Conservation (phyloP, 2,888 invertebrate species). For the Apocheima hispidaria region DNA sequence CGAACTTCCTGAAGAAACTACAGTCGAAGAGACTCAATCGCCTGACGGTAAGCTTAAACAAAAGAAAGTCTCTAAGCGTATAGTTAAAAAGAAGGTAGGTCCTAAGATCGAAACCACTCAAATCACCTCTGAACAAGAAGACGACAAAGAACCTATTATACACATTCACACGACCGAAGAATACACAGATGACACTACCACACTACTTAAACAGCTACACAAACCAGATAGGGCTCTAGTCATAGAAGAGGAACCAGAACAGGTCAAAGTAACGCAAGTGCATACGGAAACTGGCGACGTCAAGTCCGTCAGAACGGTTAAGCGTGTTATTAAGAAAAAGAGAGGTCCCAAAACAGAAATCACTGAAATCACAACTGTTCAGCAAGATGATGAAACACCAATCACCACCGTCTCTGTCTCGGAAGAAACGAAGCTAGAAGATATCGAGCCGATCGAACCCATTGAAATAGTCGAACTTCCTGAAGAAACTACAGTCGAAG, state of each 20-base stretch:
- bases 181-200: slow-evolving; percentile 44
- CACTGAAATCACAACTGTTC: background rate
- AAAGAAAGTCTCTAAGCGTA: slow-evolving; percentile 45
- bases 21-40: background rate
- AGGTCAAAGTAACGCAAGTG: background rate
- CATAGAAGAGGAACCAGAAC: background rate
- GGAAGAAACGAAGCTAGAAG: background rate
- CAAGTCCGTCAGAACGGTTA: background rate
- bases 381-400: background rate
- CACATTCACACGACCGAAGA: slow-evolving; percentile 32
- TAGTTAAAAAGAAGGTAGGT: slow-evolving; percentile 57
- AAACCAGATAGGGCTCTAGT: background rate
- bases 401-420: background rate
- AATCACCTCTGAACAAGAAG: slow-evolving; percentile 43
- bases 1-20: background rate
- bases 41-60: slow-evolving; percentile 1
- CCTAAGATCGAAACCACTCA: slow-evolving; percentile 62
- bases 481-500: background rate
- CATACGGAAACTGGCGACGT: background rate
- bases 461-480: background rate
- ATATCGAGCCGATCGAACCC: background rate
- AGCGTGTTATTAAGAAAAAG: background rate
- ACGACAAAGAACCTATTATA: background rate
- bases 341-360: background rate
- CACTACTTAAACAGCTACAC: background rate